Percentiles rank a stretch among this genome's conserved stretches.
These are phyloP conservation scores for Laothoe populi DNA, from an alignment of 2,888 invertebrate species.

Conservation along the genomic window DNA sequence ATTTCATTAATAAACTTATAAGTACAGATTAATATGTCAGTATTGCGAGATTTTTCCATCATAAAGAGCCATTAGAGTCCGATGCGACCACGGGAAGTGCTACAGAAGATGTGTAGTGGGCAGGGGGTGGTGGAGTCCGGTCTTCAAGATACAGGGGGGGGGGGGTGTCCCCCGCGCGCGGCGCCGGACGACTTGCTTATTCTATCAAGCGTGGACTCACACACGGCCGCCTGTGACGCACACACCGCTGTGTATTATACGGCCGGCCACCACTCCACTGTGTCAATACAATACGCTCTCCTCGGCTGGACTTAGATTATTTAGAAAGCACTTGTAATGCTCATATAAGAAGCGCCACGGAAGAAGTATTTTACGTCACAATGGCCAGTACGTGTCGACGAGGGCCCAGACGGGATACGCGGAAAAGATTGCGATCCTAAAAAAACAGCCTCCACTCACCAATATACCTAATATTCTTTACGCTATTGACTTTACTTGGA, in stretches of 20 bases:
- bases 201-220: conserved; percentile 83
- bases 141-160: conserved; percentile 71
- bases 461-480: conserved; percentile 76
- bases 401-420: conserved; percentile 75
- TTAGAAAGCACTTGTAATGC: conserved; percentile 86
- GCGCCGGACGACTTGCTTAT: conserved; percentile 84
- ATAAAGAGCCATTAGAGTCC: conserved; percentile 77
- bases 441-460: conserved; percentile 79
- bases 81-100: conserved; percentile 79
- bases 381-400: conserved; percentile 82
- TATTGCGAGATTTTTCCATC: conserved; percentile 45
- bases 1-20: neutral
- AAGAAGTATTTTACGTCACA: conserved; percentile 83
- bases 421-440: conserved; percentile 83
- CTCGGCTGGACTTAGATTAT: conserved; percentile 85
- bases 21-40: neutral
- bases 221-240: conserved; percentile 62
- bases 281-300: conserved; percentile 86
- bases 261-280: conserved; percentile 84
- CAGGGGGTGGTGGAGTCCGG: conserved; percentile 79
- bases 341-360: conserved; percentile 84
- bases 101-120: conserved; percentile 82
- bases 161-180: conserved; percentile 66
- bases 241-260: conserved; percentile 77
- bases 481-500: conserved; percentile 66